phyloP scores from a whole-genome alignment of 2,797 vertebrate species.

The Muscicapa comitata region DNA sequence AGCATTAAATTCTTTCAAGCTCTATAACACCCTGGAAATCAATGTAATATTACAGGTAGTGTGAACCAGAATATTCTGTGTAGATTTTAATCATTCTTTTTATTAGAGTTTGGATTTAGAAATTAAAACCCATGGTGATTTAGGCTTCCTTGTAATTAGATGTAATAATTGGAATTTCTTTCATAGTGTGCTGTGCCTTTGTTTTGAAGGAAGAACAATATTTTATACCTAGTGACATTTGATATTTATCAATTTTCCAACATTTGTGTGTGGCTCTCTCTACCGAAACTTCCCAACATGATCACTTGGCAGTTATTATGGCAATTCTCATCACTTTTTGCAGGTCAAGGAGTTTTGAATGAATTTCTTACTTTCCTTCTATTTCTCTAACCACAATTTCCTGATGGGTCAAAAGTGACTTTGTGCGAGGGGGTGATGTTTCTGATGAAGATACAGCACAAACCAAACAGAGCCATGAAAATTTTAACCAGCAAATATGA shows the following conservation, averaged over 20 bases:
- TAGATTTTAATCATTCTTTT: conserved; percentile 19
- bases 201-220: neutral
- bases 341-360: neutral
- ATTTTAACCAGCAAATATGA: neutral
- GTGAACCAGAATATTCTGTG: neutral
- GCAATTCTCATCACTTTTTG: neutral
- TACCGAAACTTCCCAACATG: neutral
- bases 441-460: neutral
- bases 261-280: neutral
- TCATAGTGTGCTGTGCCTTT: neutral
- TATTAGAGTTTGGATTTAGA: neutral
- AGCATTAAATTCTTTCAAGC: neutral
- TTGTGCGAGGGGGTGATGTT: neutral
- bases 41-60: neutral
- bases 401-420: neutral
- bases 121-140: neutral
- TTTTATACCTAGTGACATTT: neutral
- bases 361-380: neutral
- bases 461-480: neutral
- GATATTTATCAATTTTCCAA: neutral
- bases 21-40: neutral
- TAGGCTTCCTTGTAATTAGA: neutral
- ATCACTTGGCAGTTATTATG: neutral
- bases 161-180: neutral
- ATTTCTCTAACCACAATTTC: neutral